phyloP scores from a whole-genome alignment of 2,888 invertebrate species.

The Spodoptera exigua region DNA sequence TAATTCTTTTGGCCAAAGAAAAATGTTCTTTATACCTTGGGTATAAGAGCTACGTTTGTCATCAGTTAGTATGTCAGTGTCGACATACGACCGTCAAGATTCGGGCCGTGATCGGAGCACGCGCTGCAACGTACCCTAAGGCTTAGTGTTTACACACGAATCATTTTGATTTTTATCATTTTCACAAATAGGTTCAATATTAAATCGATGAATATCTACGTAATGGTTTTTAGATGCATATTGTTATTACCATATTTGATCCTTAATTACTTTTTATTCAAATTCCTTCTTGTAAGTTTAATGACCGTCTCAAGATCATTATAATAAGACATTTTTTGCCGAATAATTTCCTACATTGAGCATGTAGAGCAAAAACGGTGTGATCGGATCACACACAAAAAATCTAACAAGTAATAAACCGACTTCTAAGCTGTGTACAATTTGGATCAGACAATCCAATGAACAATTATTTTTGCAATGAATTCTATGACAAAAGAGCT shows the following conservation, averaged over 20 bases:
- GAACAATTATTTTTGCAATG: conserved; percentile 8
- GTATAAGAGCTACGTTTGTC: conserved; percentile 39
- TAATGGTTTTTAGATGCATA: conserved; percentile 21
- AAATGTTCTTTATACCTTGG: conserved; percentile 47
- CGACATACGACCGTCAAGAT: conserved; percentile 66
- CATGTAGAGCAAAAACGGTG: conserved; percentile 14
- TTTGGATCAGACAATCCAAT: conserved; percentile 1
- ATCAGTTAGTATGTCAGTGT: conserved; percentile 48
- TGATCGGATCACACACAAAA: conserved; percentile 20
- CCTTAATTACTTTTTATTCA: conserved; percentile 31
- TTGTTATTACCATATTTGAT: conserved; percentile 14
- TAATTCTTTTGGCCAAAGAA: conserved; percentile 54
- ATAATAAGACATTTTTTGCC: conserved; percentile 32
- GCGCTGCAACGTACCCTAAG: conserved; percentile 58
- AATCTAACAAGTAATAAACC: conserved; percentile 2
- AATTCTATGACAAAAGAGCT: conserved; percentile 9
- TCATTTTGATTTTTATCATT: conserved; percentile 42
- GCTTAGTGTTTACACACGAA: conserved; percentile 38
- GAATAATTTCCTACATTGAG: conserved; percentile 4
- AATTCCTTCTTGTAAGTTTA: conserved; percentile 32
- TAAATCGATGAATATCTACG: conserved; percentile 28
- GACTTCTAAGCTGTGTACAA: too few species aligned
- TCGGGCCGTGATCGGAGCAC: conserved; percentile 61
- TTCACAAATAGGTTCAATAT: conserved; percentile 29
- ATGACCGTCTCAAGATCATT: conserved; percentile 34